phyloP scores from a whole-genome alignment of 2,113 vertebrate genomes.

The Elephantulus edwardii region DNA sequence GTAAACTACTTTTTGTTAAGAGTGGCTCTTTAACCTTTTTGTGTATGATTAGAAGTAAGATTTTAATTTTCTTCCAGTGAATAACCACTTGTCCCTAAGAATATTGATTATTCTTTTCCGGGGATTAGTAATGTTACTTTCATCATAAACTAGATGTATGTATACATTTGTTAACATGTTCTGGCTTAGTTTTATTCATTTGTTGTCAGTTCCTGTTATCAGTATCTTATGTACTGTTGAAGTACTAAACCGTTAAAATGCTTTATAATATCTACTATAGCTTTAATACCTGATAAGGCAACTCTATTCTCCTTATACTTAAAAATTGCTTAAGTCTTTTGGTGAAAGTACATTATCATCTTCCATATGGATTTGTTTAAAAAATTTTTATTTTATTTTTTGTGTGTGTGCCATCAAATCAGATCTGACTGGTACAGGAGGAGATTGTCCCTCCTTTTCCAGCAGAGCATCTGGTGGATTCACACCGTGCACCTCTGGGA shows the following conservation, averaged over 20 bases:
- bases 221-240: neutral
- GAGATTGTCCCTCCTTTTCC: too few species aligned
- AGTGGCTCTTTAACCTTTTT: neutral
- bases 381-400: too few species aligned
- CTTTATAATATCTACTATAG: neutral
- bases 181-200: conserved; percentile 7
- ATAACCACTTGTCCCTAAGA: neutral
- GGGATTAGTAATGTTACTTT: neutral
- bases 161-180: neutral
- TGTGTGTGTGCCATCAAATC: too few species aligned
- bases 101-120: neutral
- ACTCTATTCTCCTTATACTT: neutral
- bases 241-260: neutral
- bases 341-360: neutral
- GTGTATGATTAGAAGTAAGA: neutral
- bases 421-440: too few species aligned
- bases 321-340: neutral
- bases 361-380: neutral
- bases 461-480: too few species aligned
- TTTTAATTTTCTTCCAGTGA: neutral
- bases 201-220: neutral
- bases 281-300: neutral
- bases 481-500: too few species aligned
- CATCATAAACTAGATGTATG: neutral
- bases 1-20: neutral